Percentiles rank a stretch among this genome's conserved stretches.
Evolutionary conservation across 2,797 vertebrate genomes (phyloP).

Genomic region (Limosa lapponica): DNA sequence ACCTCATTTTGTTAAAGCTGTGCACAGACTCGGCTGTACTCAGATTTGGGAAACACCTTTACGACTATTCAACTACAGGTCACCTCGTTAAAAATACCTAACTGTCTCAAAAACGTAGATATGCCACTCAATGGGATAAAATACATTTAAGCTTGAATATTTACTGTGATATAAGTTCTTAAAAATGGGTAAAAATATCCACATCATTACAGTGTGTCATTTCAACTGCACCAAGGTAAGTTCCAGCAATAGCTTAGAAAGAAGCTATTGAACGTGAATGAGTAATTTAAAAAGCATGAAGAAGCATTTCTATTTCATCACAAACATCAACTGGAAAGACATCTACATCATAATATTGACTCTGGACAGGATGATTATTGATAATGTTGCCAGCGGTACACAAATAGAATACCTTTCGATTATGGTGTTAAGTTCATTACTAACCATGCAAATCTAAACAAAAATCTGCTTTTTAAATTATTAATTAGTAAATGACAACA

Average conservation of each 20-base stretch:
- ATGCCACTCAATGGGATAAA: background rate
- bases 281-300: background rate
- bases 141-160: background rate
- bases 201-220: background rate
- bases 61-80: background rate
- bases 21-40: background rate
- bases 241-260: background rate
- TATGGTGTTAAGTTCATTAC: constrained; percentile 58
- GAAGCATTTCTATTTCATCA: constrained; percentile 26
- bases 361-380: constrained; percentile 66
- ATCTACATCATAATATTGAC: constrained; percentile 60
- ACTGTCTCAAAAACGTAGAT: background rate
- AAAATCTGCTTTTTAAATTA: constrained; percentile 76
- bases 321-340: constrained; percentile 36
- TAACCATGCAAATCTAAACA: constrained; percentile 77
- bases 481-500: constrained; percentile 83
- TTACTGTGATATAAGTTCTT: background rate
- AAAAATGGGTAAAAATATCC: background rate
- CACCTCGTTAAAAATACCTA: background rate
- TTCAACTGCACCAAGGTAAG: background rate
- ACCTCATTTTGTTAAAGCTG: background rate
- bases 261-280: background rate
- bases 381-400: constrained; percentile 53
- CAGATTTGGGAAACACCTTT: background rate
- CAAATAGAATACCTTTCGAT: constrained; percentile 69